Conservation (phyloP, 2,888 invertebrate genomes). For the Xanthorhoe designata region DNA sequence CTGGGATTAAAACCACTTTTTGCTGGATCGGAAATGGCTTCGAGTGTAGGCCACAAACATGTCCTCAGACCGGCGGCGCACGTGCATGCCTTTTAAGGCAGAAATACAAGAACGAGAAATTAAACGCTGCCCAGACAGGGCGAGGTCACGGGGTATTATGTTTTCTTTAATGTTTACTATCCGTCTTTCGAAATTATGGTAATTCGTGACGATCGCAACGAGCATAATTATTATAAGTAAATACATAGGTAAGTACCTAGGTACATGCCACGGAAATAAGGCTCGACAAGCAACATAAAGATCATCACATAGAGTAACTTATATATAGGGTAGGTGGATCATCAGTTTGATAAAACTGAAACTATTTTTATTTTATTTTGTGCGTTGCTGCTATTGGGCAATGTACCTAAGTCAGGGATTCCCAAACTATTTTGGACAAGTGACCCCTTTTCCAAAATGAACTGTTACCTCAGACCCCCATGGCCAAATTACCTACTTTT, state of each 20-base stretch:
- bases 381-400: too few species aligned
- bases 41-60: slow-evolving; percentile 45
- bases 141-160: slow-evolving; percentile 68
- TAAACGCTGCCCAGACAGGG: slow-evolving; percentile 66
- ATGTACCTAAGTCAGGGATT: too few species aligned
- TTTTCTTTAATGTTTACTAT: slow-evolving; percentile 70
- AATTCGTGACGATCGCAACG: slow-evolving; percentile 20
- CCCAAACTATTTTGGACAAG: too few species aligned
- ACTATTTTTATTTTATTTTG: too few species aligned
- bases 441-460: too few species aligned
- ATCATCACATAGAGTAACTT: too few species aligned
- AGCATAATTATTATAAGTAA: slow-evolving; percentile 5
- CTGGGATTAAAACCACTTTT: slow-evolving; percentile 43
- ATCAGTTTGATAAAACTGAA: neutral
- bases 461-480: too few species aligned
- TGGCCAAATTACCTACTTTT: too few species aligned
- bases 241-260: too few species aligned
- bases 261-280: neutral
- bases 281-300: neutral
- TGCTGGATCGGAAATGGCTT: slow-evolving; percentile 49
- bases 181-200: slow-evolving; percentile 37
- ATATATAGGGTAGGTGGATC: too few species aligned
- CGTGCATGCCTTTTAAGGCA: slow-evolving; percentile 78
- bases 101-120: slow-evolving; percentile 79
- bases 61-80: slow-evolving; percentile 65